Conservation (phyloP, 2,113 vertebrate genomes). For the Struthio camelus region DNA sequence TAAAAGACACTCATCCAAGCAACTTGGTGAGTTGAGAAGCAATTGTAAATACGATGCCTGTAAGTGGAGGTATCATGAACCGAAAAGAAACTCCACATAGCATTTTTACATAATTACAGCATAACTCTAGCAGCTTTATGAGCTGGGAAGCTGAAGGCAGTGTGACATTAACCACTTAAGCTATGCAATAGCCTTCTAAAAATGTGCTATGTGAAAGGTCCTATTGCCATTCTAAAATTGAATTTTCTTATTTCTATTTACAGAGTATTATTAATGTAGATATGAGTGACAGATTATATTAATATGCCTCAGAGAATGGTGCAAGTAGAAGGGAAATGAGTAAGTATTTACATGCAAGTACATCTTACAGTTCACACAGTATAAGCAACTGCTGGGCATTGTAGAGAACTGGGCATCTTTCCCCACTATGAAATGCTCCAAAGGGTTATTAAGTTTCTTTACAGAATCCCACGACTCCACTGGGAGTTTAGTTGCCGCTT, state of each 20-base stretch:
- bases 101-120: slow-evolving; percentile 1
- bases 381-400: not conserved
- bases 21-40: not conserved
- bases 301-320: not conserved
- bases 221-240: not conserved
- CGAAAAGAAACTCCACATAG: not conserved
- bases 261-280: not conserved
- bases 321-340: not conserved
- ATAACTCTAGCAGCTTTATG: not conserved
- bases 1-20: not conserved
- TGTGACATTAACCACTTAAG: not conserved
- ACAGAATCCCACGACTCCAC: not conserved
- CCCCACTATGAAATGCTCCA: not conserved
- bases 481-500: not conserved
- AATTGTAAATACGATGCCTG: not conserved
- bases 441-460: not conserved
- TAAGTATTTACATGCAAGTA: slow-evolving; percentile 10
- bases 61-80: not conserved
- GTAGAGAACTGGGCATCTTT: not conserved
- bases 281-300: slow-evolving; percentile 19
- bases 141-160: not conserved
- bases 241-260: slow-evolving; percentile 29
- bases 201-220: not conserved
- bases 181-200: not conserved
- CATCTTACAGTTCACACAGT: not conserved